Base-by-base conservation (phyloP, 2,888 invertebrate genomes). In the Ophion ellenae region DNA sequence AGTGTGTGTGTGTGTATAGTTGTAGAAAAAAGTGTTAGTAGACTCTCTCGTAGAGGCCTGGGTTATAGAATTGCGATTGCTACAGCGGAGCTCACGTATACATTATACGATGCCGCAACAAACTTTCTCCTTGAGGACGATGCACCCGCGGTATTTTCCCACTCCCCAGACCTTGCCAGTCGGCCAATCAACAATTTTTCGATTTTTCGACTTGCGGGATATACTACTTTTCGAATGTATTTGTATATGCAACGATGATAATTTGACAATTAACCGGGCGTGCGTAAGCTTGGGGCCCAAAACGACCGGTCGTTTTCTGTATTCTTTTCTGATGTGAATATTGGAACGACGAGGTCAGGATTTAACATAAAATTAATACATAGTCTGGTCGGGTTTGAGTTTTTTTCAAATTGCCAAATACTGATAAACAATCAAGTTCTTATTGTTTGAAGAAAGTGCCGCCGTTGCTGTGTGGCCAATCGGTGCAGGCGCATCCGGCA, bases 61-160 rank as follows among this genome's bases (percentile, higher is more conserved):
- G 84, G 86, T 81, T 86, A 86, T 83, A 80, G 81, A 74, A 81
- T 77, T 64, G 83, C 74, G 80, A 67, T 73, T 76, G 84, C 53
- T 85, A 89, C 88, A 77, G 77, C 71, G 69, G 76, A 53, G 80
- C 83, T 86, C 83, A 63, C 86, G 86, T 86, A 90, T 90, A 75
- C 47, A 14, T 81, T 92, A 91, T 90, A 89, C 89, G 89, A 88
- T 88, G 89, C 90, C 89, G 91, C 91, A 90, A 91, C 90, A 87
- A 90, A 93, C 93, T 93, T 94, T 93, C 93, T 93, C 93, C 90
- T 89, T 87, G 93, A 92, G 93, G 93, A 94, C 94, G 93, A 93
- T 93, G 94, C 93, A 93, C 93, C 91, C 89, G 89, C 87, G 89
- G 88, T 88, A 88, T 86, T 79, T 59, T 53, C 66, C 83, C 78